A percentile compares a stretch with the other conserved stretches of the same genome.
phyloP scores from a whole-genome alignment of 2,797 vertebrate genomes.

The Balearica regulorum region DNA sequence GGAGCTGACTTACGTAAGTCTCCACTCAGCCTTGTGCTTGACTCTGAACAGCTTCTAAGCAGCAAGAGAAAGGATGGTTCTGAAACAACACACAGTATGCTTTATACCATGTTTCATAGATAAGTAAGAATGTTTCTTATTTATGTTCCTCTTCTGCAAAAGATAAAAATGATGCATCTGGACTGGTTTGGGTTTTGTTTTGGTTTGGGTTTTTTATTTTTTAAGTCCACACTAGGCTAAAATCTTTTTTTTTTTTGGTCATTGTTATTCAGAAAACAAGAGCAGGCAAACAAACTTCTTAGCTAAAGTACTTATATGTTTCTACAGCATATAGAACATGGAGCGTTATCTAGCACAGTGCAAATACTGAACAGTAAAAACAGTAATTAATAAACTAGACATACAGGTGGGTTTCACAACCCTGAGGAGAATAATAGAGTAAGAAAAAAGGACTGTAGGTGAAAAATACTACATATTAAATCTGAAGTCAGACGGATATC shows the following conservation, averaged over 20 bases:
- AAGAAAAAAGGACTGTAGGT: neutral
- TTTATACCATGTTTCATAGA: neutral
- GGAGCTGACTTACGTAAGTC: slow-evolving; percentile 82
- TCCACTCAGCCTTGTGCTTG: neutral
- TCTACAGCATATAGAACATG: neutral
- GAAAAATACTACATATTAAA: neutral
- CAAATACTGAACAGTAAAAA: neutral
- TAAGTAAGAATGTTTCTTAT: neutral
- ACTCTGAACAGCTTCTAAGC: neutral
- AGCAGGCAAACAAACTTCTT: neutral
- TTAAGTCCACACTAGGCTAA: neutral
- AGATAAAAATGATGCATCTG: neutral
- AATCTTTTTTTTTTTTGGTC: neutral
- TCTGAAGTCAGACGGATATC: neutral
- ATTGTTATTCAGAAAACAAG: neutral
- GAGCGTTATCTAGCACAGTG: neutral
- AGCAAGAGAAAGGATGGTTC: neutral
- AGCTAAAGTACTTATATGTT: neutral
- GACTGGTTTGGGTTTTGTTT: neutral
- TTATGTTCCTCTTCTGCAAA: neutral
- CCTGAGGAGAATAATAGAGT: neutral
- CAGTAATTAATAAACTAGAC: neutral
- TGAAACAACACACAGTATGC: neutral
- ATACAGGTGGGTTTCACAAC: neutral
- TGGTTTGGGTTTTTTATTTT: neutral